Evolutionary conservation across 2,888 invertebrate genomes (phyloP).

Genomic region (Sinotaia quadrata): DNA sequence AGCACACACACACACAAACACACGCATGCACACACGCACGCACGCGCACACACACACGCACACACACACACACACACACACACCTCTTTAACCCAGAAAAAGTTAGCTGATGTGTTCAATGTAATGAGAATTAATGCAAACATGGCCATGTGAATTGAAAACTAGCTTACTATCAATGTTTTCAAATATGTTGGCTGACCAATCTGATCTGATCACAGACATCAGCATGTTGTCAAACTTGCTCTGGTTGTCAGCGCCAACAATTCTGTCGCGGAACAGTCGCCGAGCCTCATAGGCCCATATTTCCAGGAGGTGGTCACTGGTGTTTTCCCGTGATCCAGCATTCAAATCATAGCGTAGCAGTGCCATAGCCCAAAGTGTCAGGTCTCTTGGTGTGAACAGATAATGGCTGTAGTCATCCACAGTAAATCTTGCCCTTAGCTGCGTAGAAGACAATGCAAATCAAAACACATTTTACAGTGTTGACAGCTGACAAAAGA

Average conservation of each 20-base stretch:
- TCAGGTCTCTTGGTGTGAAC: constrained; percentile 84
- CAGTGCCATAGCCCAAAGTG: constrained; percentile 80
- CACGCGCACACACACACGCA: no score
- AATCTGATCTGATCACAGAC: constrained; percentile 73
- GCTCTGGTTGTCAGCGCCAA: constrained; percentile 78
- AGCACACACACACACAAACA: no score
- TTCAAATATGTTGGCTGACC: constrained; percentile 71
- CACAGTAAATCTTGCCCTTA: constrained; percentile 75
- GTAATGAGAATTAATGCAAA: no score
- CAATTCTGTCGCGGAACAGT: constrained; percentile 84
- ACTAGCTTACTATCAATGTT: constrained; percentile 59
- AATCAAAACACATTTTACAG: neutral
- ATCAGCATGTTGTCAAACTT: constrained; percentile 79
- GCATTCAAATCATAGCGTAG: constrained; percentile 76
- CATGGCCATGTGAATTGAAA: no score
- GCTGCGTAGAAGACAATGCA: constrained; percentile 53
- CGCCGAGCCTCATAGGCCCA: constrained; percentile 83
- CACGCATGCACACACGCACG: no score
- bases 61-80: no score
- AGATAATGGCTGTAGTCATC: constrained; percentile 80
- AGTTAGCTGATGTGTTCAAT: no score
- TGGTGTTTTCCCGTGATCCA: constrained; percentile 60
- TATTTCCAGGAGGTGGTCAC: constrained; percentile 76
- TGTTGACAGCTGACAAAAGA: neutral
- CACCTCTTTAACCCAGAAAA: no score